A percentile compares a stretch with the other conserved stretches of the same genome.
phyloP scores from a whole-genome alignment of 2,888 invertebrate genomes.

The Chalcis sispes region DNA sequence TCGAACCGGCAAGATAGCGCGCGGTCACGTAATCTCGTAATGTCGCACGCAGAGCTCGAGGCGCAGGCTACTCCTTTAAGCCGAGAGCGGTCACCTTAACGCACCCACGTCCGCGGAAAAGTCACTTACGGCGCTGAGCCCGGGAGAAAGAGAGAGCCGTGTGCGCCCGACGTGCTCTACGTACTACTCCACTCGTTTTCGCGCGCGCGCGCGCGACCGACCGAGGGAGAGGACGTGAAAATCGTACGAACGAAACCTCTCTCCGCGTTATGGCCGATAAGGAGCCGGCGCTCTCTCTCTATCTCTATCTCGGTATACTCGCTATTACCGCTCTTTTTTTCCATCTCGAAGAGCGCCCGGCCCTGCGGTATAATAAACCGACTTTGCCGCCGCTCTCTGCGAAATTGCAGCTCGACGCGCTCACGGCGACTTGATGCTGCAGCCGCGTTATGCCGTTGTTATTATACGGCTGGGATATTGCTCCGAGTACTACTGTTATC shows the following conservation, averaged over 20 bases:
- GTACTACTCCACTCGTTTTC: background rate
- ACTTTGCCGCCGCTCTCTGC: background rate
- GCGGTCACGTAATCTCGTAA: constrained; percentile 5
- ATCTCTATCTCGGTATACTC: background rate
- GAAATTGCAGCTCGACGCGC: too few relatives aligned
- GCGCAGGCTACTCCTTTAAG: background rate
- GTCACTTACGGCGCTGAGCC: background rate
- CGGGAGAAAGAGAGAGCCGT: background rate
- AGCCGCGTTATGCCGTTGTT: background rate
- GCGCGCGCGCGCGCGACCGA: background rate
- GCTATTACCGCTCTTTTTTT: too few relatives aligned
- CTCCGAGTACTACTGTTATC: too few relatives aligned
- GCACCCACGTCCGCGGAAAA: background rate
- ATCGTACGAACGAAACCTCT: background rate
- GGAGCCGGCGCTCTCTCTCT: background rate
- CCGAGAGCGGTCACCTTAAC: too few relatives aligned
- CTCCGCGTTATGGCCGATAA: constrained; percentile 3
- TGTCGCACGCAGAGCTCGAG: background rate
- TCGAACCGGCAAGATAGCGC: too few relatives aligned
- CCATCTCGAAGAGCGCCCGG: background rate
- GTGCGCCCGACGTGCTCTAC: too few relatives aligned
- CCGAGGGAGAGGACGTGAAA: constrained; percentile 1
- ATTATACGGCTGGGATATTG: too few relatives aligned
- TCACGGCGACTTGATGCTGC: background rate
- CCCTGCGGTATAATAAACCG: too few relatives aligned